Evolutionary conservation across 2,113 vertebrate species (phyloP).

Genomic region (Phyllostomus hastatus): DNA sequence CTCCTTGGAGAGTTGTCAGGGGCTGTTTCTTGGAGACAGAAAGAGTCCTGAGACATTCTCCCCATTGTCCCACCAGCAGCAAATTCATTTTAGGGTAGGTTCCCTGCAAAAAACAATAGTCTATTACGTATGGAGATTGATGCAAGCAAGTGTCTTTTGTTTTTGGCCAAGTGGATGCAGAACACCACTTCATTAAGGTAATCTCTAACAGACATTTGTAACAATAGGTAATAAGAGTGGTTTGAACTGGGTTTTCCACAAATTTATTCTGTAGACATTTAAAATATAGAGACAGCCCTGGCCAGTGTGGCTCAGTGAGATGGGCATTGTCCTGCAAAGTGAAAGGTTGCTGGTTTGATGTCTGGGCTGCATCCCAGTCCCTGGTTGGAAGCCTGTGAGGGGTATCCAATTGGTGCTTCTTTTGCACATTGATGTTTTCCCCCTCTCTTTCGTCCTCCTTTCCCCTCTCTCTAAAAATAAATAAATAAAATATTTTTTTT

Average conservation of each 20-base stretch:
- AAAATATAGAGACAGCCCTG: neutral
- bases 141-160: neutral
- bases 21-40: neutral
- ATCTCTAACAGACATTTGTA: neutral
- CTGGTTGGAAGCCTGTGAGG: too few species aligned
- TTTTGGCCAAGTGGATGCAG: neutral
- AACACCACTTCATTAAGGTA: neutral
- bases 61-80: neutral
- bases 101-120: neutral
- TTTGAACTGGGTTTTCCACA: neutral
- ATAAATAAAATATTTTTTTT: too few species aligned
- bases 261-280: neutral
- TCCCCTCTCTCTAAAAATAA: too few species aligned
- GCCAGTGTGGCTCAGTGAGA: too few species aligned
- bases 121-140: too few species aligned
- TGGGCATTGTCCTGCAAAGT: too few species aligned
- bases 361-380: too few species aligned
- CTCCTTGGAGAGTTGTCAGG: neutral
- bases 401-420: too few species aligned
- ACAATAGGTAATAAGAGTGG: too few species aligned
- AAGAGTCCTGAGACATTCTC: neutral
- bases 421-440: too few species aligned
- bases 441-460: too few species aligned
- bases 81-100: neutral
- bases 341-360: too few species aligned